Base-by-base conservation (phyloP, 2,888 invertebrate genomes). In the Autographa gamma region DNA sequence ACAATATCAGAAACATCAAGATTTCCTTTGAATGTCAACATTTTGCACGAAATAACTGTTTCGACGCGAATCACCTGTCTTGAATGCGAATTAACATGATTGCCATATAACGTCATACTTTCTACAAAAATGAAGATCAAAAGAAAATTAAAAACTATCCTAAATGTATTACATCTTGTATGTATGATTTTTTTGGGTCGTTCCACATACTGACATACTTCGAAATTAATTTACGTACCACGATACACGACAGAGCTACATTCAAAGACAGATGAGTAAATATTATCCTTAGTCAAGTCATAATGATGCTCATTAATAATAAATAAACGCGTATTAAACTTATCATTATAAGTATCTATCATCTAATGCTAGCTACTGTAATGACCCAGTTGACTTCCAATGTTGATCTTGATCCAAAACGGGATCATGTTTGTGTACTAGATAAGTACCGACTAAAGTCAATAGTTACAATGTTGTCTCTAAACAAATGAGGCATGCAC, bases 351-450 rank as follows among this genome's bases (percentile, higher is more conserved):
- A 71, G 61, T 63, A 81, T 65, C 63, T 72, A 69, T 77, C 74
- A 73, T 59, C 52, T 70, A 78, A 76, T 73, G 63, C 13, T 19
- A 73, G 72, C 76, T 77, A 80, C 83, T 76, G 76, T 84, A 83
- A 85, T 85, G 90, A 87, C 89, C 90, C 79, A 88, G 83, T 84
- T 85, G 83, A 87, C 71, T 84, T 66, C 69, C 77, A 72, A 74
- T 74, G 77, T 86, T 88, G 89, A 92, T 91, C 88, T 91, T 90
- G 89, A 91, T 92, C 83, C 83, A 84, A 85, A 91, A 87, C 80
- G 79, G 83, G 86, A 82, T 78, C 84, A 84, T 77, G 82, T 80
- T 84, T 85, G 79, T 84, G 71, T 75, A 77, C 68, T 69, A 76
- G 18, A 60, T 43, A 79, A 18, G 71, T 60, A 71, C 18, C 54